A percentile compares a stretch with the other conserved stretches of the same genome.
Evolutionary conservation across 2,797 vertebrate species (phyloP).

Genomic region (Sylvia borin): DNA sequence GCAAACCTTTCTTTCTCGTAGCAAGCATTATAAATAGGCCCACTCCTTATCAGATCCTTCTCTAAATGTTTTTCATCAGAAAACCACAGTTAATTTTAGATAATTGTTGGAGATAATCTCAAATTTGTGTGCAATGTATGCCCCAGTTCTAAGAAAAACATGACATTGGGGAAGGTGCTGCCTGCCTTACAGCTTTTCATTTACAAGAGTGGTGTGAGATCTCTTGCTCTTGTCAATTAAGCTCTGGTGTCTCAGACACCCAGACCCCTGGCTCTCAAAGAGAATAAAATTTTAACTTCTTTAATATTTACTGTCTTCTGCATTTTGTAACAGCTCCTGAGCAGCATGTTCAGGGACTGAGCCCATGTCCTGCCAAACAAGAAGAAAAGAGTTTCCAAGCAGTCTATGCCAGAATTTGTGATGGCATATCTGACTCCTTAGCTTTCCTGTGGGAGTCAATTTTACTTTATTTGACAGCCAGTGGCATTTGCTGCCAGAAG

Average conservation of each 20-base stretch:
- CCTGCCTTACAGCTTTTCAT: slow-evolving; percentile 47
- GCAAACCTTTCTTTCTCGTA: slow-evolving; percentile 23
- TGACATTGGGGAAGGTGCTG: slow-evolving; percentile 52
- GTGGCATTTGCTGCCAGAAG: slow-evolving; percentile 44
- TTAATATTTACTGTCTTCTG: slow-evolving; percentile 12
- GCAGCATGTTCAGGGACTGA: slow-evolving; percentile 29
- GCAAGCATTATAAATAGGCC: slow-evolving; percentile 74
- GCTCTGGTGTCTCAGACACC: not conserved
- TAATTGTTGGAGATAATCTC: slow-evolving; percentile 79
- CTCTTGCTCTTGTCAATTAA: slow-evolving; percentile 21
- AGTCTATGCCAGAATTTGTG: slow-evolving; percentile 5
- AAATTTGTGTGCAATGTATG: slow-evolving; percentile 73
- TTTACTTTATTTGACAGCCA: slow-evolving; percentile 57
- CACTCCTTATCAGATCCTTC: slow-evolving; percentile 76
- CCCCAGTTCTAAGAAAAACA: slow-evolving; percentile 75
- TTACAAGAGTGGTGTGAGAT: slow-evolving; percentile 2
- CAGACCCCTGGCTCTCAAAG: slow-evolving; percentile 41
- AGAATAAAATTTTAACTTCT: slow-evolving; percentile 9
- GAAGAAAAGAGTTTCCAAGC: slow-evolving; percentile 25
- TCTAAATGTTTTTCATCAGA: slow-evolving; percentile 80
- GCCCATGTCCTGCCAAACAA: slow-evolving; percentile 19
- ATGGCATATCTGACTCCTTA: slow-evolving; percentile 51
- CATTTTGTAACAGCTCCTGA: slow-evolving; percentile 52
- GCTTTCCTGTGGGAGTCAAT: slow-evolving; percentile 56
- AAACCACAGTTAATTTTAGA: slow-evolving; percentile 84